Evolutionary conservation across 2,888 invertebrate genomes (phyloP).

Genomic region (Ferrisia virgata): DNA sequence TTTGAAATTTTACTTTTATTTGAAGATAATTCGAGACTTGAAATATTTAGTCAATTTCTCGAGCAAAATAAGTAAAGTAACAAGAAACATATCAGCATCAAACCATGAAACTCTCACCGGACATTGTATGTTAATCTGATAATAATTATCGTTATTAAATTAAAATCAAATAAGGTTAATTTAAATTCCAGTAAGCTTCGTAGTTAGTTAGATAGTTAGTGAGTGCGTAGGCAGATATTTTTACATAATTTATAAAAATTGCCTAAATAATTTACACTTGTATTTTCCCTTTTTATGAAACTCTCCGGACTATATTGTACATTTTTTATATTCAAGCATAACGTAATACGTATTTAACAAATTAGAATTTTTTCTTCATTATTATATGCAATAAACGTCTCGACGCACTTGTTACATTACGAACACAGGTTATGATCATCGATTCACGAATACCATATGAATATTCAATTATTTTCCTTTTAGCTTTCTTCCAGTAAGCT

Average conservation of each 20-base stretch:
- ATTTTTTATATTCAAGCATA: neutral
- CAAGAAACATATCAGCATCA: neutral
- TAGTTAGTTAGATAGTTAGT: no score
- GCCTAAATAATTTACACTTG: neutral
- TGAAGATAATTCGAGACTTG: neutral
- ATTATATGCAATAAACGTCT: constrained; percentile 3
- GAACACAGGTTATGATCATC: neutral
- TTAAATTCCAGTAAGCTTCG: neutral
- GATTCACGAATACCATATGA: neutral
- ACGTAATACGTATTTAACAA: neutral
- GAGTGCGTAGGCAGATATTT: no score
- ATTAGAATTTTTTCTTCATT: constrained; percentile 21
- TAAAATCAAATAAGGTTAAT: constrained; percentile 5
- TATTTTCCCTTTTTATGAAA: neutral
- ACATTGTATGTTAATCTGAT: neutral
- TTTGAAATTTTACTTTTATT: neutral
- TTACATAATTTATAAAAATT: constrained; percentile 24
- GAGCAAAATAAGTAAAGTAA: no score
- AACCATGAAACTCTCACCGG: neutral
- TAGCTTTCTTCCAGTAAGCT: neutral
- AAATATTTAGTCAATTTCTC: neutral
- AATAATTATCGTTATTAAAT: neutral
- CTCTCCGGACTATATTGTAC: neutral
- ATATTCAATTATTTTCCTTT: constrained; percentile 8
- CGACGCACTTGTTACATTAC: neutral